Evolutionary conservation across 2,888 invertebrate genomes (phyloP), one percentile per base, ranked within the genome.

Genomic region (Therioaphis trifolii): DNA sequence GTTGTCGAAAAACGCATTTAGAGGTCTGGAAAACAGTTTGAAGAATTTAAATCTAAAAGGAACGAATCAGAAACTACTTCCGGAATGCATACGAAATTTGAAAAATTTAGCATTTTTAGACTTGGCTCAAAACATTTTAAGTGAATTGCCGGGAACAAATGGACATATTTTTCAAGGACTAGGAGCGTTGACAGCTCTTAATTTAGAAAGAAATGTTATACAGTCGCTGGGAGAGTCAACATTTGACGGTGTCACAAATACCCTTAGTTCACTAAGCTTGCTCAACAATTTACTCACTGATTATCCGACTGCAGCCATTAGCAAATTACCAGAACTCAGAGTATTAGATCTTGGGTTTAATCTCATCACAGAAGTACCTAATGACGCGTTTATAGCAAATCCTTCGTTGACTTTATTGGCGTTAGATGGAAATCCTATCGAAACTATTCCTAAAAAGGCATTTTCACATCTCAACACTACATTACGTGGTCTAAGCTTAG

Each of bases 271-370:
- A 0, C 90, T 97, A 79, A 96, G 96, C 89, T 90, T 97, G 85
- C 90, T 97, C 58, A 97, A 97, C 89, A 97, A 97, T 90, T 91
- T 96, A 82, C 90, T 97, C 84, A 92, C 95, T 0, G 95, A 95
- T 88, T 96, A 96, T 88, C 97, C 97, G 1, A 93, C 93, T 1
- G 92, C 91, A 68, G 96, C 96, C 11, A 92, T 97, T 87, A 92
- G 92, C 86, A 92, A 92, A 40, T 90, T 97, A 77, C 92, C 91
- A 79, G 96, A 96, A 89, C 90, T 97, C 82, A 91, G 96, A 88
- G 92, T 97, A 14, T 90, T 97, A 86, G 97, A 97, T 88, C 95
- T 97, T 86, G 97, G 97, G 74, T 97, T 97, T 89, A 97, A 97
- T 90, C 91, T 96, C 86, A 90, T 97, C 85, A 95, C 95, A 69